These are phyloP conservation scores for Drosophila bipectinata DNA, from an alignment of 1,140 invertebrate genomes.

Conservation along the genomic window DNA sequence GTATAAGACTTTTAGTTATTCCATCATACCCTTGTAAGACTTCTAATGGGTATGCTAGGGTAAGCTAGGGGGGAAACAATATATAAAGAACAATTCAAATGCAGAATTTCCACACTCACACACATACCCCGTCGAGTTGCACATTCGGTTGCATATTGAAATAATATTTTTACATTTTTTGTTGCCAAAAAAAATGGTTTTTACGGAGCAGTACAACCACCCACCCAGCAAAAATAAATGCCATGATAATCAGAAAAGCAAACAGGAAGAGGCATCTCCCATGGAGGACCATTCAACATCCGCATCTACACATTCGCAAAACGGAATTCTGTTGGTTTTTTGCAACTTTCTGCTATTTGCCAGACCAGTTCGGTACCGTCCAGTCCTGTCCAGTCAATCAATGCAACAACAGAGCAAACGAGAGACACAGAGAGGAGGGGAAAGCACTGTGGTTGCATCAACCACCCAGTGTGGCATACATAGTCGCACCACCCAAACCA, in stretches of 20 bases:
- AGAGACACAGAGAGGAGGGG: no score
- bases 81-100: slow-evolving; percentile 49
- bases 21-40: background rate
- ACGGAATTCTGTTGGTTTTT: slow-evolving; percentile 21
- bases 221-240: slow-evolving; percentile 42
- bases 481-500: slow-evolving; percentile 1
- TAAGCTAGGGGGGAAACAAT: slow-evolving; percentile 21
- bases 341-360: slow-evolving; percentile 1
- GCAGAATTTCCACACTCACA: slow-evolving; percentile 25
- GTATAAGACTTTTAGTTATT: background rate
- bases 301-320: slow-evolving; percentile 21
- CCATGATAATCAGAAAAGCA: slow-evolving; percentile 64
- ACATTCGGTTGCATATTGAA: slow-evolving; percentile 29
- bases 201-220: background rate
- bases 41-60: background rate
- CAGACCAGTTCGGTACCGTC: background rate
- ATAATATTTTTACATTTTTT: slow-evolving; percentile 67
- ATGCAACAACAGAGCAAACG: slow-evolving; percentile 6
- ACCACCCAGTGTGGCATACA: background rate
- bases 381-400: slow-evolving; percentile 51
- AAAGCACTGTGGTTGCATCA: slow-evolving; percentile 13
- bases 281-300: slow-evolving; percentile 13
- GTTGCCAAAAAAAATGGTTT: slow-evolving; percentile 26
- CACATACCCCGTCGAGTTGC: slow-evolving; percentile 14
- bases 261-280: slow-evolving; percentile 47